Percentiles rank a stretch among this genome's conserved stretches.
Evolutionary conservation across 2,797 vertebrate genomes (phyloP).

Genomic region (Crenichthys baileyi): DNA sequence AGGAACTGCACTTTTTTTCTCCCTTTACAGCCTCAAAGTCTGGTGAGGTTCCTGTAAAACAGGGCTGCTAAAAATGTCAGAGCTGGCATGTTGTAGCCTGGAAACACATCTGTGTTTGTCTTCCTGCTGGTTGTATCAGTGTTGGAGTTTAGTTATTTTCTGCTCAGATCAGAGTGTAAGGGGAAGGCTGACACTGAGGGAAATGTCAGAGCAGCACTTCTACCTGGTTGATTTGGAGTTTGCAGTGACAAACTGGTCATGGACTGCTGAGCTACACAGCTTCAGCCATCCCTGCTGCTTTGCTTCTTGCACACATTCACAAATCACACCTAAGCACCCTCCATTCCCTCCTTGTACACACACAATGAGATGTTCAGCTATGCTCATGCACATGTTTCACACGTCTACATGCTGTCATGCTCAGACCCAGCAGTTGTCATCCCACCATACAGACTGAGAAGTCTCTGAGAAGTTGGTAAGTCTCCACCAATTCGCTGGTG

Average conservation of each 20-base stretch:
- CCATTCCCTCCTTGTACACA: slow-evolving; percentile 22
- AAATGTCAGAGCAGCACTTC: slow-evolving; percentile 67
- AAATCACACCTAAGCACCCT: slow-evolving; percentile 22
- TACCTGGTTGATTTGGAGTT: slow-evolving; percentile 42
- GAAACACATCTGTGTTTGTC: slow-evolving; percentile 28
- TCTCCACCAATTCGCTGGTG: too few species aligned
- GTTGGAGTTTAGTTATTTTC: slow-evolving; percentile 50
- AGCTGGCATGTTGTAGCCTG: slow-evolving; percentile 12
- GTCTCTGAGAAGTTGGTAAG: too few species aligned
- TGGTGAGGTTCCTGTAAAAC: slow-evolving; percentile 39
- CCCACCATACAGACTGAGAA: too few species aligned
- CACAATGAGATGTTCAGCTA: slow-evolving; percentile 28
- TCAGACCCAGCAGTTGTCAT: slow-evolving; percentile 48
- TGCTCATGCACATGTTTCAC: slow-evolving; percentile 51
- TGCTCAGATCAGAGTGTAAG: slow-evolving; percentile 52
- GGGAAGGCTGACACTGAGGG: slow-evolving; percentile 50
- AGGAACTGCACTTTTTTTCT: slow-evolving; percentile 38
- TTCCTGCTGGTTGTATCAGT: slow-evolving; percentile 33
- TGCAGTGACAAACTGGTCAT: slow-evolving; percentile 60
- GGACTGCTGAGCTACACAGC: slow-evolving; percentile 73
- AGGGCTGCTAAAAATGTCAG: slow-evolving; percentile 40
- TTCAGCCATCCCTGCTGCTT: slow-evolving; percentile 58
- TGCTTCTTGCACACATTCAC: slow-evolving; percentile 49
- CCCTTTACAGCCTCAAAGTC: slow-evolving; percentile 38
- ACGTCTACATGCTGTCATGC: slow-evolving; percentile 36